Evolutionary conservation across 1,140 invertebrate genomes (phyloP), one percentile per base, ranked within the genome.

Genomic region (Phymastichus coffea): DNA sequence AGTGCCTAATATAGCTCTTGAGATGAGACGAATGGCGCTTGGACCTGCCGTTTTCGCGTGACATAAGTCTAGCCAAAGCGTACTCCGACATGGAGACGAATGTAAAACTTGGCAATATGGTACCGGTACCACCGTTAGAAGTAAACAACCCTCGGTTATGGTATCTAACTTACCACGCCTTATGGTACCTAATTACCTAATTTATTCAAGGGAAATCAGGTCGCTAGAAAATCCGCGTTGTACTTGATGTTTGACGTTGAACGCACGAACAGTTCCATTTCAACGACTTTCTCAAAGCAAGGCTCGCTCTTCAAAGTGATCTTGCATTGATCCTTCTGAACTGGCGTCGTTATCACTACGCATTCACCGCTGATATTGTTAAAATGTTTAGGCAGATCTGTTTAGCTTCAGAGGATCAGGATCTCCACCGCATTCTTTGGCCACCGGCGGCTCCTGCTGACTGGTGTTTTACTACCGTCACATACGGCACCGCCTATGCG

Each of bases 231-330:
- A 8, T 61, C n/a, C n/a, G n/a, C n/a, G n/a, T n/a, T n/a, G n/a
- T n/a, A n/a, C n/a, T n/a, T n/a, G n/a, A n/a, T n/a, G n/a, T n/a
- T n/a, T n/a, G n/a, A n/a, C n/a, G n/a, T n/a, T n/a, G n/a, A n/a
- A n/a, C n/a, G n/a, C n/a, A 1, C 37, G 58, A 10, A 41, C 38
- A 1, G 57, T 60, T 46, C 1, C 44, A 26, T 7, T 12, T 66
- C 1, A 66, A 66, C 17, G 55, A 64, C 2, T 46, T 30, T 14
- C 19, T 66, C 2, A 20, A 37, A 8, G 4, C 56, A 4, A 63
- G 60, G 0, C 54, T 54, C 2, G n/a, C 60, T 4, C 38, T 63
- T 1, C 56, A 25, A 54, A 69, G 64, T 6, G 55, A n/a, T n/a
- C n/a, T n/a, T n/a, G n/a, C n/a, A n/a, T n/a, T n/a, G n/a, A n/a